These are phyloP conservation scores for Charaxes varanes DNA, from an alignment of 1,140 invertebrate species.

Conservation along the genomic window DNA sequence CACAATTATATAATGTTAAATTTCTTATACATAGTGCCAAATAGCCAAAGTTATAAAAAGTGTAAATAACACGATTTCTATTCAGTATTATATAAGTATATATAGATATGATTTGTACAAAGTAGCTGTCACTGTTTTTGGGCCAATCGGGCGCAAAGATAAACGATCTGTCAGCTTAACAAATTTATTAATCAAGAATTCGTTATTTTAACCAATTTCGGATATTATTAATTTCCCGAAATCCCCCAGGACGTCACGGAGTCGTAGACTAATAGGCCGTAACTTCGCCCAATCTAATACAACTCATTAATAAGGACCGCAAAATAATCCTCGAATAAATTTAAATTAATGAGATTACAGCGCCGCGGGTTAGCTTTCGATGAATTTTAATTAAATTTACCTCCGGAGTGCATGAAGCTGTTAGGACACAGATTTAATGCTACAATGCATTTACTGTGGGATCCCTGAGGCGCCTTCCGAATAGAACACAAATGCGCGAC, in stretches of 20 bases:
- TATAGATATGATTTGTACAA: background rate
- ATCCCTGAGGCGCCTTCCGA: too few species aligned
- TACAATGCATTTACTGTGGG: too few species aligned
- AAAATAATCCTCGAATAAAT: conserved; percentile 69
- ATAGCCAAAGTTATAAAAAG: too few species aligned
- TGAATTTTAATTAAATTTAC: conserved; percentile 70
- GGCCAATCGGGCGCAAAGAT: background rate
- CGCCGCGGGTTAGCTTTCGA: conserved; percentile 45
- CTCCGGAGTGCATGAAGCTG: conserved; percentile 60
- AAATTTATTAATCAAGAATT: conserved; percentile 18
- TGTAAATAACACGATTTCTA: background rate
- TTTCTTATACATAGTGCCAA: too few species aligned
- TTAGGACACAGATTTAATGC: too few species aligned
- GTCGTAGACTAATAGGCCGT: conserved; percentile 12
- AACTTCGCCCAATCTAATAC: conserved; percentile 20
- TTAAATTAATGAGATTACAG: conserved; percentile 70
- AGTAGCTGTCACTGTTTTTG: background rate
- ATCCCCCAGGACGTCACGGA: conserved; percentile 10
- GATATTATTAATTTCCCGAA: conserved; percentile 8
- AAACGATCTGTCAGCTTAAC: conserved; percentile 14
- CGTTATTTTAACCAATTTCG: conserved; percentile 15
- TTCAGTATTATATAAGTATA: background rate
- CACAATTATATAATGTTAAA: too few species aligned
- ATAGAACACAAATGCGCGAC: too few species aligned
- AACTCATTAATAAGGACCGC: conserved; percentile 32